Base-by-base conservation (phyloP, 1,140 invertebrate species). In the Sesamia nonagrioides region DNA sequence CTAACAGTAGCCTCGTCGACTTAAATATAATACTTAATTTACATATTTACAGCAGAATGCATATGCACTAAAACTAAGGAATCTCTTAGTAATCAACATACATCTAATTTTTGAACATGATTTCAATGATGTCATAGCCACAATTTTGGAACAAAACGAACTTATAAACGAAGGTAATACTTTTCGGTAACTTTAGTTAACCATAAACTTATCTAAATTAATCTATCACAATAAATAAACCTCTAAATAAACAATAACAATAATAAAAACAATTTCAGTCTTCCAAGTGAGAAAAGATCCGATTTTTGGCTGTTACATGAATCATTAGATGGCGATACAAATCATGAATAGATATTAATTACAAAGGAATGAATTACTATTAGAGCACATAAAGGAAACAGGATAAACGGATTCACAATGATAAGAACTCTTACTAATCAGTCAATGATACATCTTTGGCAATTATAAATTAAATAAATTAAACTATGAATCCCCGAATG, bases 111-210 rank as follows among this genome's bases (percentile, higher is more conserved):
- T 87, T 85, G 82, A 88, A 86, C 78, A 81, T 87, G 71, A 80
- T 83, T 82, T 80, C 68, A 86, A 79, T 71, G 79, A 84, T 85
- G 82, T 90, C 88, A 88, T 90, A 92, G 88, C 86, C 87, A 85
- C 76, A 79, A 83, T 82, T 92, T 91, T 90, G 89, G 89, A 88
- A 86, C 81, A 58, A 84, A 89, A 58, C 56, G 71, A 85, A 86
- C 83, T 84, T 89, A 88, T 82, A 86, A 82, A 48, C 80, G 77
- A 86, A 87, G 91, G 91, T 94, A 94, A 94, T 94, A 94, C 90
- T 94, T 93, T 92, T 92, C 89, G 93, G 93, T 94, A 94, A 94
- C 93, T 94, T 88, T 91, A 92, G 90, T 93, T 89, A 89, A 83
- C 86, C 84, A 81, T 73, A 86, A 87, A 87, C 82, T 88, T 90